Evolutionary conservation across 2,888 invertebrate species (phyloP), one percentile per base, ranked within the genome.

Genomic region (Agrochola lychnidis): DNA sequence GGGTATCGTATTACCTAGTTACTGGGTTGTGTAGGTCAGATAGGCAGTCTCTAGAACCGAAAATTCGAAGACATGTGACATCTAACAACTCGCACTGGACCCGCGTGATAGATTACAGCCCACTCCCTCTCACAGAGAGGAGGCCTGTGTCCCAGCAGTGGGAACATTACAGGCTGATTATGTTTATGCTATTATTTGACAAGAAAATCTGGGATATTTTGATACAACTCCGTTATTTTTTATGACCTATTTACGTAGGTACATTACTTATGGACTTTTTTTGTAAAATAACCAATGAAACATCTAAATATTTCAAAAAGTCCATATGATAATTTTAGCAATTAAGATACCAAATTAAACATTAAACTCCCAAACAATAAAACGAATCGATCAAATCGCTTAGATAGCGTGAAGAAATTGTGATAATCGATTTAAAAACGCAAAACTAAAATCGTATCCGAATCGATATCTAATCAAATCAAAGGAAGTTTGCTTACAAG

Each of bases 401-500:
- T 19, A 59, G 53, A 79, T 76, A 76, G 59, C 68, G 76, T 81
- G 64, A 56, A 69, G 30, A 64, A 48, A 53, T 64, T 36, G 25
- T 22, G 36, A 22, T 64, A 75, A 83, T 82, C 71, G 36, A 76
- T 79, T 69, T 5, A 36, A 53, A 62, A 36, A 40, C 72, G 57
- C 51, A 22, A 56, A 70, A 68, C 19, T 30, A 16, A 36, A 42
- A 51, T 70, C 76, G 56, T 76, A 68, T 25, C 59, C 16, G 5
- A 9, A 51, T 9, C 36, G 45, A 0, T 72, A 70, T 73, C 72
- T 76, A 64, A 80, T 82, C 77, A 30, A 59, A 61, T 69, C 63
- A 51, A 56, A 74, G 83, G 83, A 82, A 69, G 71, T 83, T 82
- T 75, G 36, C 71, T 62, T 67, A 79, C 56, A 48, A 61, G 66